Evolutionary conservation across 2,888 invertebrate species (phyloP), one percentile per base, ranked within the genome.

Genomic region (Osmoderma eremita): DNA sequence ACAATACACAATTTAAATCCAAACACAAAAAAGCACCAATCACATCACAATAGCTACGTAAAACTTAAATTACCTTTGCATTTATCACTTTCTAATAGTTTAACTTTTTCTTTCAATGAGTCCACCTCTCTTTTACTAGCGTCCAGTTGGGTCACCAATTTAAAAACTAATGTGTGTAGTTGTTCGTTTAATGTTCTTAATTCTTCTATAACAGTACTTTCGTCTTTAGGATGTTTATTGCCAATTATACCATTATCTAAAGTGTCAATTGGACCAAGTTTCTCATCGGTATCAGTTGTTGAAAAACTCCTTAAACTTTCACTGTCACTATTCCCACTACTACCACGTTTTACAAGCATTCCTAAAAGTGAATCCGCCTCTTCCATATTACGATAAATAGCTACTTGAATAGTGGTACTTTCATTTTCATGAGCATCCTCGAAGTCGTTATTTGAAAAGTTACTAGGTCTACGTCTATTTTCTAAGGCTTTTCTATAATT

Each of bases 361-460:
- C 83, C 82, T 58, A 90, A 79, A 53, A 89, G 80, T 51, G 87
- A 87, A 76, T 91, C 90, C n/a, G 88, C 87, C 75, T 89, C 88
- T 75, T 90, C 88, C 73, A 91, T 88, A 20, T 88, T 87, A 79
- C 83, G 85, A 75, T 87, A 88, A 71, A 91, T 89, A 66, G 85
- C 86, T 39, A 85, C 79, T 79, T 87, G 86, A n/a, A 88, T 70
- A 81, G 70, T 82, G 72, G 75, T 83, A 77, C 69, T 78, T 66
- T 77, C 81, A 64, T 77, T 76, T 39, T 78, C 76, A 67, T 84
- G 83, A 75, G 82, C 82, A 3, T 79, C 78, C 76, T 83, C 80
- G 24, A 82, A 70, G 73, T 82, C 82, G 63, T 78, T 75, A 65
- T 78, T 74, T 42, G 82, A 79, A 61, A 73, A 71, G 15, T 72